Evolutionary conservation across 64 coral and sea anemone genomes (phyloP).

Genomic region (Pocillopora damicornis): DNA sequence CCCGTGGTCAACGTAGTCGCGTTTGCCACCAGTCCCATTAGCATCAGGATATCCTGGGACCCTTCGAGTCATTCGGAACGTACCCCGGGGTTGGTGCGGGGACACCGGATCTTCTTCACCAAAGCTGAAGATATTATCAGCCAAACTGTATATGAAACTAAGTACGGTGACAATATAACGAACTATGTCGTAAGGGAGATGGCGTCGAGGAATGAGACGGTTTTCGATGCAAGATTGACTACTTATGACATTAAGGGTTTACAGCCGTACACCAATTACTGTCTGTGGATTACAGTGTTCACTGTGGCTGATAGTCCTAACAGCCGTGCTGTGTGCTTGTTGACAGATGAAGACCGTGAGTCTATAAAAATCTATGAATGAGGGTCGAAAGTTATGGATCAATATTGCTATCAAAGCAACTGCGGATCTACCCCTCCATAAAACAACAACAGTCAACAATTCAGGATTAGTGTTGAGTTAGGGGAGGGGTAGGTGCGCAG

Average conservation of each 20-base stretch:
- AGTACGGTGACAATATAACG: not conserved
- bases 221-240: not conserved
- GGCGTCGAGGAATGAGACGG: not conserved
- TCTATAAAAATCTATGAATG: not conserved
- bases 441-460: too few species aligned
- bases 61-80: not conserved
- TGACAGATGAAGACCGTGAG: not conserved
- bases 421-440: too few species aligned
- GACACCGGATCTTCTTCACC: not conserved
- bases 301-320: not conserved
- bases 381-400: too few species aligned
- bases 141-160: not conserved
- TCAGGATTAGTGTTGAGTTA: too few species aligned
- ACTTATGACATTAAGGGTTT: not conserved
- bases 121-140: not conserved
- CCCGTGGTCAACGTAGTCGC: not conserved
- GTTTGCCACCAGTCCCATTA: not conserved
- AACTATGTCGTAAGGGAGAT: not conserved
- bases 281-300: not conserved
- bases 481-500: too few species aligned
- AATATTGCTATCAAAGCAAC: too few species aligned
- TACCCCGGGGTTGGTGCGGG: not conserved
- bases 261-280: not conserved
- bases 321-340: not conserved
- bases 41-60: not conserved